Evolutionary conservation across 2,797 vertebrate genomes (phyloP).

Genomic region (Todus mexicanus): DNA sequence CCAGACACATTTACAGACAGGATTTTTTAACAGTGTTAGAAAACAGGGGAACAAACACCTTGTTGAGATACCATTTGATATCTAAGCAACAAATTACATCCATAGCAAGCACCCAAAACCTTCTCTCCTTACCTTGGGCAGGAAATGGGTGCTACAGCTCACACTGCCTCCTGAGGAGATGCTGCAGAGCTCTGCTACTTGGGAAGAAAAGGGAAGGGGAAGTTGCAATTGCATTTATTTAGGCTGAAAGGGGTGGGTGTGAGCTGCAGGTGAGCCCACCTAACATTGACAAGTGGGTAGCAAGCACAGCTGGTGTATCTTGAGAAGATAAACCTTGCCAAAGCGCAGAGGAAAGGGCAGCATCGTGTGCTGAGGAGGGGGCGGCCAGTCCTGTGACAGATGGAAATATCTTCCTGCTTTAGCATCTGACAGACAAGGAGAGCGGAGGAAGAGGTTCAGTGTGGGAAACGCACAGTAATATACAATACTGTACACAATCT

Average conservation of each 20-base stretch:
- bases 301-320: not conserved
- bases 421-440: not conserved
- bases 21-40: not conserved
- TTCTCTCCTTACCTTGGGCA: not conserved
- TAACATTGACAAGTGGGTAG: too few relatives aligned
- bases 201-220: rapidly evolving
- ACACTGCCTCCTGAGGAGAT: too few relatives aligned
- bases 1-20: not conserved
- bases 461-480: not conserved
- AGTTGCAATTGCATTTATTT: not conserved
- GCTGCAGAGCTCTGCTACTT: rapidly evolving
- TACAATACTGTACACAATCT: not conserved
- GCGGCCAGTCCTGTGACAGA: not conserved
- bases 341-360: not conserved
- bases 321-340: not conserved
- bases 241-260: not conserved
- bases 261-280: not conserved
- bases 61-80: not conserved
- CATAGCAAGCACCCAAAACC: not conserved
- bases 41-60: not conserved
- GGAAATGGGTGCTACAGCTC: not conserved
- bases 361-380: too few relatives aligned
- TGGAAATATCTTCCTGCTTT: not conserved
- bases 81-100: not conserved
- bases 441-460: not conserved